Evolutionary conservation across 2,797 vertebrate species (phyloP).

Genomic region (Vireo griseus): DNA sequence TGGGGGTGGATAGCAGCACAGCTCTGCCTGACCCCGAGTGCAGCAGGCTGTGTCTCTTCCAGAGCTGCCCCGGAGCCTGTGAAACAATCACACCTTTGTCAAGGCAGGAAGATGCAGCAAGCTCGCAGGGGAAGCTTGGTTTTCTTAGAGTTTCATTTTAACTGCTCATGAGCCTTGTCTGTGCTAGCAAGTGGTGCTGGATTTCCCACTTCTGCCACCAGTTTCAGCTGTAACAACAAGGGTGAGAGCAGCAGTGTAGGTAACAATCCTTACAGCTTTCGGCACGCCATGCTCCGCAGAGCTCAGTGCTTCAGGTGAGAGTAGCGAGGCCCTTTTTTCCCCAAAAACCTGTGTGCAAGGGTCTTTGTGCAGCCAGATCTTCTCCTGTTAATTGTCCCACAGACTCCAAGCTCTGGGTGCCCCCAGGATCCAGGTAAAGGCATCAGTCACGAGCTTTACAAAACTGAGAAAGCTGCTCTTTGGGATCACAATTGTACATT

Average conservation of each 20-base stretch:
- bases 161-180: not conserved
- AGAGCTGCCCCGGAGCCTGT: not conserved
- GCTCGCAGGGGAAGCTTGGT: not conserved
- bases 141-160: conserved; percentile 44
- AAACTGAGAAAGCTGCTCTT: not conserved
- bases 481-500: not conserved
- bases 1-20: not conserved
- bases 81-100: not conserved
- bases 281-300: fast-evolving
- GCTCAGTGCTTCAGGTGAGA: not conserved
- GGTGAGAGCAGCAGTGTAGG: not conserved
- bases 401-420: not conserved
- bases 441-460: fast-evolving
- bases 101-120: not conserved
- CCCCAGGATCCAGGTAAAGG: not conserved
- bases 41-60: not conserved
- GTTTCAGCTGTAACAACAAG: not conserved
- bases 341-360: not conserved
- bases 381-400: fast-evolving
- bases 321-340: not conserved
- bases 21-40: not conserved
- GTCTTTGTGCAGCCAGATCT: not conserved
- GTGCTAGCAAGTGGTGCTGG: not conserved
- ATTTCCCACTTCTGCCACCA: not conserved
- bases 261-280: not conserved